A percentile compares a stretch with the other conserved stretches of the same genome.
Conservation (phyloP, 2,888 invertebrate species). For the Tachystola acroxantha region DNA sequence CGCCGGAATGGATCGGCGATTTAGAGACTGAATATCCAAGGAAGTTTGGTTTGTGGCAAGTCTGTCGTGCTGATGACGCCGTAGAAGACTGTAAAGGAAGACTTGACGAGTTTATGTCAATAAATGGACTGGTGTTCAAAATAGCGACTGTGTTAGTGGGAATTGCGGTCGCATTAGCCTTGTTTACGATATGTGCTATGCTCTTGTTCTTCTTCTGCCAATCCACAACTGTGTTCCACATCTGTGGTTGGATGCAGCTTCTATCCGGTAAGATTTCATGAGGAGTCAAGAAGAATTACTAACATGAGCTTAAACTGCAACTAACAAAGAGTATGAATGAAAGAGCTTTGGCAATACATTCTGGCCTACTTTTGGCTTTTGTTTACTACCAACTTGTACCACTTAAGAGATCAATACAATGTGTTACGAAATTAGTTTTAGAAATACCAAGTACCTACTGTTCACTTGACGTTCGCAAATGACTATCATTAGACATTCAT, state of each 20-base stretch:
- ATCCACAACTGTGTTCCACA: slow-evolving; percentile 93
- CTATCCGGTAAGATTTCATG: slow-evolving; percentile 91
- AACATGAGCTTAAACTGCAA: slow-evolving; percentile 5
- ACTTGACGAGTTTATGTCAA: slow-evolving; percentile 88
- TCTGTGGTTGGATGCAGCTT: slow-evolving; percentile 97
- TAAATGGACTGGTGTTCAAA: slow-evolving; percentile 90
- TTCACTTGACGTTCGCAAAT: no score
- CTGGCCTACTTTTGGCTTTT: slow-evolving; percentile 2
- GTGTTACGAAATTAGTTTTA: no score
- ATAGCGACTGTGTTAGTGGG: slow-evolving; percentile 94
- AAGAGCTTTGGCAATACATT: background rate
- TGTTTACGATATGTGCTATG: slow-evolving; percentile 92
- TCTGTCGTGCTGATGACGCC: slow-evolving; percentile 87
- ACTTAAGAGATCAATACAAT: background rate
- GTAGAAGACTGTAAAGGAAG: slow-evolving; percentile 91
- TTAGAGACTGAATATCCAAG: slow-evolving; percentile 91
- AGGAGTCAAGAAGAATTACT: background rate
- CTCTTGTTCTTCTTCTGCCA: slow-evolving; percentile 95
- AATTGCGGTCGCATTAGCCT: slow-evolving; percentile 89
- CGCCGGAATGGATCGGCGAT: slow-evolving; percentile 95
- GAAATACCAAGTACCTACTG: no score
- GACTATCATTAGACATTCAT: no score
- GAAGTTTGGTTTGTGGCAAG: slow-evolving; percentile 95
- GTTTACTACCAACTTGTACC: background rate
- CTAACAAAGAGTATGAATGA: background rate